phyloP scores from a whole-genome alignment of 1,140 invertebrate genomes.

The Drosophila dunni region DNA sequence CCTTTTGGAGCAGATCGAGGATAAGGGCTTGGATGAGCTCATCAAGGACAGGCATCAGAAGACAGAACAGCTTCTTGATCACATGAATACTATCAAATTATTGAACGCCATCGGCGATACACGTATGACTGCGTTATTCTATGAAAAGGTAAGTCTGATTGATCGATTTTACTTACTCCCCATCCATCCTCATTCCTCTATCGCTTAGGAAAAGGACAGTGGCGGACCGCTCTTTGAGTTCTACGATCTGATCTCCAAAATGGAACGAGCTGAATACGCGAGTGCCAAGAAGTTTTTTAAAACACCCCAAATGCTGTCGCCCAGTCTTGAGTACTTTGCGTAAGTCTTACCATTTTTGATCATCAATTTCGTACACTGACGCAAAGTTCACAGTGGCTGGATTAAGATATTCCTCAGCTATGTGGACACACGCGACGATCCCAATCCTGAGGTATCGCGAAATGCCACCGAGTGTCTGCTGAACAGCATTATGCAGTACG shows the following conservation, averaged over 20 bases:
- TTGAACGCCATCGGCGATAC: constrained; percentile 40
- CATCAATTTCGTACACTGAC: neutral
- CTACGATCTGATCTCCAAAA: constrained; percentile 45
- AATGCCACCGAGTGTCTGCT: constrained; percentile 64
- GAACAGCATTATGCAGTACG: constrained; percentile 34
- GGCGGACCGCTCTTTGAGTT: constrained; percentile 33
- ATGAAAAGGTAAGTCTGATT: constrained; percentile 45
- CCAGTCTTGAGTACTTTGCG: constrained; percentile 48
- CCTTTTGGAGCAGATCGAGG: constrained; percentile 46
- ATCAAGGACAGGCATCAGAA: neutral
- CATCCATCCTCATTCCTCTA: neutral
- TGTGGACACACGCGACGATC: constrained; percentile 44
- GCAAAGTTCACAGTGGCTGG: constrained; percentile 49
- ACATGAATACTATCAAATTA: constrained; percentile 60
- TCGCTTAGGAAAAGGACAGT: neutral
- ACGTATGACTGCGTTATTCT: constrained; percentile 25
- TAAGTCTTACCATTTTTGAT: constrained; percentile 29
- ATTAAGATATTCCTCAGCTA: constrained; percentile 57
- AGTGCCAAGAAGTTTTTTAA: constrained; percentile 39
- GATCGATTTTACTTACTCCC: constrained; percentile 2
- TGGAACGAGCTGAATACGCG: constrained; percentile 47
- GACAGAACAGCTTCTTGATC: constrained; percentile 33
- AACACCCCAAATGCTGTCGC: neutral
- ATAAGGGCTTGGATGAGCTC: constrained; percentile 42
- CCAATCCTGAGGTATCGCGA: constrained; percentile 19